Conservation (phyloP, 2,888 invertebrate species). For the Nomada goodeniana region DNA sequence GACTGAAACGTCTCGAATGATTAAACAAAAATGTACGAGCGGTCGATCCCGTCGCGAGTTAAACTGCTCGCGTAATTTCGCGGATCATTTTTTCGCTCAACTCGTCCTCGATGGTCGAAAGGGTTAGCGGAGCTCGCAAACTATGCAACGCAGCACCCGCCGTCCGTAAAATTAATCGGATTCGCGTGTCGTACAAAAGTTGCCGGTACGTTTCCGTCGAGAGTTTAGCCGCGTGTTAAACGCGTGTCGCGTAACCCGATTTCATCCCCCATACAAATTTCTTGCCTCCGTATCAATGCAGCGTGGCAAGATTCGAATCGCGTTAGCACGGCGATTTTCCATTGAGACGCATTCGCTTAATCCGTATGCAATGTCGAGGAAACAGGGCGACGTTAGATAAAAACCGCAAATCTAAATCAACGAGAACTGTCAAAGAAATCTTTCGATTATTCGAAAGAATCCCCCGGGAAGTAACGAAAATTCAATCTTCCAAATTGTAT, state of each 20-base stretch:
- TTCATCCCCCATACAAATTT: neutral
- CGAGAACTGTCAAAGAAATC: too few relatives aligned
- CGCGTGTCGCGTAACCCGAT: conserved; percentile 5
- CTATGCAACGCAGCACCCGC: neutral
- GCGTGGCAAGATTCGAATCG: too few relatives aligned
- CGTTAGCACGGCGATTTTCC: too few relatives aligned
- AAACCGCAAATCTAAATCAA: too few relatives aligned
- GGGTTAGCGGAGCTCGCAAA: neutral
- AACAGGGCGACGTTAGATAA: too few relatives aligned
- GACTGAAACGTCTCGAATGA: too few relatives aligned
- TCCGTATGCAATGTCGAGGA: too few relatives aligned
- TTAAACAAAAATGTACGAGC: neutral
- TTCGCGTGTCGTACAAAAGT: conserved; percentile 7
- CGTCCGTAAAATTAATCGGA: conserved; percentile 11
- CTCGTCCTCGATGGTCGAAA: neutral
- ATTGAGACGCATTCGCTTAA: too few relatives aligned
- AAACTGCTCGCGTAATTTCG: conserved; percentile 1
- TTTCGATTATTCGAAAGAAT: too few relatives aligned
- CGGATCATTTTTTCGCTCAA: conserved; percentile 8
- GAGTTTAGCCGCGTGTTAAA: conserved; percentile 4
- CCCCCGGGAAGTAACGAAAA: too few relatives aligned
- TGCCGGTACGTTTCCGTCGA: neutral
- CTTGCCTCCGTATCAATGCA: neutral
- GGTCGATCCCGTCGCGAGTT: neutral
- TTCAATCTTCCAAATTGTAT: too few relatives aligned